phyloP scores from a whole-genome alignment of 2,113 vertebrate species.

The Pelmatolapia mariae region DNA sequence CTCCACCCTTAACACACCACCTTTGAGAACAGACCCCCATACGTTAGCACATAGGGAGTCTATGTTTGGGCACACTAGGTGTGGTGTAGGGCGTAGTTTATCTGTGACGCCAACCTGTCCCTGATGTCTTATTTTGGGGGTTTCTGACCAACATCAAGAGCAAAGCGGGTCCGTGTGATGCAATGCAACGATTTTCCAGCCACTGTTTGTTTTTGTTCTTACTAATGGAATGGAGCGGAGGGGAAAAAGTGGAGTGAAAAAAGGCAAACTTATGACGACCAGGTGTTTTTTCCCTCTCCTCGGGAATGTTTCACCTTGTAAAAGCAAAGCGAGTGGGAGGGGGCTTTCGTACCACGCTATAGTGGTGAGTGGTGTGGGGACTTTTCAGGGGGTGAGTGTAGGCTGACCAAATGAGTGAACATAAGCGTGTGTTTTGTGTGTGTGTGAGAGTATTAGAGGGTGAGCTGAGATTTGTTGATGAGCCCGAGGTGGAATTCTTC shows the following conservation, averaged over 20 bases:
- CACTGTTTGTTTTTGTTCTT: slow-evolving; percentile 68
- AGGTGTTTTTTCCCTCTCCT: slow-evolving; percentile 68
- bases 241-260: slow-evolving; percentile 32
- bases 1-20: slow-evolving; percentile 41
- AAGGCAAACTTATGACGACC: slow-evolving; percentile 56
- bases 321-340: slow-evolving; percentile 55
- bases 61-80: slow-evolving; percentile 46
- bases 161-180: slow-evolving; percentile 52
- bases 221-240: slow-evolving; percentile 51
- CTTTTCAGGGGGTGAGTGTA: slow-evolving; percentile 43
- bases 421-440: slow-evolving; percentile 34
- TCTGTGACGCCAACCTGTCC: slow-evolving; percentile 50
- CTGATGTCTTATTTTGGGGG: slow-evolving; percentile 61
- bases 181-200: slow-evolving; percentile 55
- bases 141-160: slow-evolving; percentile 45
- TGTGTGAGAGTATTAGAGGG: slow-evolving; percentile 20
- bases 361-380: slow-evolving; percentile 36
- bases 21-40: slow-evolving; percentile 43
- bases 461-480: slow-evolving; percentile 21
- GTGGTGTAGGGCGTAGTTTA: slow-evolving; percentile 54
- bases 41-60: slow-evolving; percentile 43
- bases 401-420: slow-evolving; percentile 29
- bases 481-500: slow-evolving; percentile 36
- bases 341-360: slow-evolving; percentile 9
- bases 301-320: slow-evolving; percentile 74